Evolutionary conservation across 2,113 vertebrate species (phyloP).

Genomic region (Caranx melampygus): DNA sequence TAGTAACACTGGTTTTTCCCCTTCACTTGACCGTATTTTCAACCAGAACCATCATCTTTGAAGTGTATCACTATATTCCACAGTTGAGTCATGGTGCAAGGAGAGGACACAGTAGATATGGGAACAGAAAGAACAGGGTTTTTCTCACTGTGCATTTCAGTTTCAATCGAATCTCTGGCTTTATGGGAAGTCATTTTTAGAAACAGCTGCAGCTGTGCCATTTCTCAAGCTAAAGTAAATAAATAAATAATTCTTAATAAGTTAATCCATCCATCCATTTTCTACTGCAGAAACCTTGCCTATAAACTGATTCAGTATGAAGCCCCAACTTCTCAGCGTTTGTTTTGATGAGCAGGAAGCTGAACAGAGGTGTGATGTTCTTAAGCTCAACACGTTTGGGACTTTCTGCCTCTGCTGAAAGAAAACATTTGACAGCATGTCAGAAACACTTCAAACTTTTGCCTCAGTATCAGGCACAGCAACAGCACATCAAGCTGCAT

Average conservation of each 20-base stretch:
- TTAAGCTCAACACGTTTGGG: not conserved
- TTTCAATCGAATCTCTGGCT: conserved; percentile 5
- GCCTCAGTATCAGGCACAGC: not conserved
- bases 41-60: not conserved
- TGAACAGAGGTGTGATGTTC: conserved; percentile 31
- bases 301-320: not conserved
- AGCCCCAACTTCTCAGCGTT: not conserved
- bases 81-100: not conserved
- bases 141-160: not conserved
- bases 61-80: not conserved
- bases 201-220: not conserved
- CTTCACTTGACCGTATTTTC: not conserved
- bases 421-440: not conserved
- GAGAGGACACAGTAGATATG: not conserved
- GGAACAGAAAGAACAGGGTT: not conserved
- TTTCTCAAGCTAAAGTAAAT: not conserved
- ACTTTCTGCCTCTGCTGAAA: not conserved
- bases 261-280: no score
- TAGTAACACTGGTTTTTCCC: not conserved
- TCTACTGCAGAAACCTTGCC: not conserved
- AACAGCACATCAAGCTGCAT: not conserved
- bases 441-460: not conserved
- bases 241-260: no score
- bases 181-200: not conserved
- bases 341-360: conserved; percentile 22